Evolutionary conservation across 2,888 invertebrate species (phyloP).

Genomic region (Eurois occulta): DNA sequence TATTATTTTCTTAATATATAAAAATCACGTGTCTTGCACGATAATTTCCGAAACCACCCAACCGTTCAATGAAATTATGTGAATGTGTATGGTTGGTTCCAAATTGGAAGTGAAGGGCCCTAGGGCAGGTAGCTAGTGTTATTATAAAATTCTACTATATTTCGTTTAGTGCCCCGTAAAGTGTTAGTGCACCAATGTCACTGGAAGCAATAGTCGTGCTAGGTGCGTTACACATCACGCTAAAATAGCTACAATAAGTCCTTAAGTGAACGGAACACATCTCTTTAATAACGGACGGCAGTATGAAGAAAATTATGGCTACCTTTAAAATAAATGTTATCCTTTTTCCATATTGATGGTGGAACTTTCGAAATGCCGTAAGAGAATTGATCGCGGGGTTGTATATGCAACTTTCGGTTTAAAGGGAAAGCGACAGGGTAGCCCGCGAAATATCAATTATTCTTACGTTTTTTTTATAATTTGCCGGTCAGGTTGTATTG

Average conservation of each 20-base stretch:
- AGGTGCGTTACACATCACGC: slow-evolving; percentile 18
- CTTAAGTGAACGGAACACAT: slow-evolving; percentile 30
- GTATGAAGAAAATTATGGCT: slow-evolving; percentile 7
- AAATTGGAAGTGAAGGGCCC: background rate
- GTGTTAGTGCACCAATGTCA: slow-evolving; percentile 6
- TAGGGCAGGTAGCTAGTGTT: background rate
- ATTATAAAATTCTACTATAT: background rate
- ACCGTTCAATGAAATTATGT: background rate
- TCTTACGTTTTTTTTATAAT: too few species aligned
- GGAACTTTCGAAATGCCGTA: background rate
- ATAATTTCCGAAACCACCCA: background rate
- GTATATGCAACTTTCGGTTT: background rate
- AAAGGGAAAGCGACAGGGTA: too few species aligned
- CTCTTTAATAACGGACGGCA: slow-evolving; percentile 6
- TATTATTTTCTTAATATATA: background rate
- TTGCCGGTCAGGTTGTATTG: too few species aligned
- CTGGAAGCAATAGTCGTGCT: background rate
- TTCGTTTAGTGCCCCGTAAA: background rate
- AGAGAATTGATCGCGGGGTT: background rate
- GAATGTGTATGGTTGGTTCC: background rate
- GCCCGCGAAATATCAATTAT: too few species aligned
- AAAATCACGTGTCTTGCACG: background rate
- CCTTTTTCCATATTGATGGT: background rate
- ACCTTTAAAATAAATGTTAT: slow-evolving; percentile 14
- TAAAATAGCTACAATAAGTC: slow-evolving; percentile 16